A percentile compares a stretch with the other conserved stretches of the same genome.
Evolutionary conservation across 30 jellyfish, hydroid and myxozoan genomes (phyloP).

Genomic region (Cassiopea andromeda): DNA sequence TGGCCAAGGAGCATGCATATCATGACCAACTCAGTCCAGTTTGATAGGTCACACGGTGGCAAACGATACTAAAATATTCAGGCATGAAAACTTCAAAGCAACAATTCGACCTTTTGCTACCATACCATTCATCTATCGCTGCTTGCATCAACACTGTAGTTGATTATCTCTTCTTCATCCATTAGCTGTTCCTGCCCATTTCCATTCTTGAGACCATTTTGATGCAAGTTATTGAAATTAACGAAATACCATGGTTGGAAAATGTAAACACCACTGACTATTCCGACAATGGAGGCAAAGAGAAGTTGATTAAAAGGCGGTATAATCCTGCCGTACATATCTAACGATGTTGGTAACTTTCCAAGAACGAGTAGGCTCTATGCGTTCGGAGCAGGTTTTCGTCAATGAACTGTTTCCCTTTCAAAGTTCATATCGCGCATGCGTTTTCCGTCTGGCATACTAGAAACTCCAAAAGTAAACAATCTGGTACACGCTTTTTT

Average conservation of each 20-base stretch:
- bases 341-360: background rate
- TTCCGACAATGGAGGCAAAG: conserved; percentile 69
- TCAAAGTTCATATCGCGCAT: no score
- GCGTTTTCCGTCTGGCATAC: no score
- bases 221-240: conserved; percentile 13
- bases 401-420: no score
- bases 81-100: background rate
- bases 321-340: conserved; percentile 40
- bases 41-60: no score
- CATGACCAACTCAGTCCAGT: no score
- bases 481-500: no score
- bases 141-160: conserved; percentile 19
- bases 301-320: conserved; percentile 70
- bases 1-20: no score
- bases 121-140: background rate
- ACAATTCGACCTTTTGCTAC: background rate
- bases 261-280: conserved; percentile 73
- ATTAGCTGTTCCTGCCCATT: background rate
- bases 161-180: conserved; percentile 2
- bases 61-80: background rate
- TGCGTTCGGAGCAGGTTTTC: no score
- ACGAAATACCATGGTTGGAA: conserved; percentile 79
- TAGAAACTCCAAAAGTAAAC: no score
- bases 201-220: background rate
- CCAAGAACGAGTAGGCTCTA: background rate